Evolutionary conservation across 2,888 invertebrate genomes (phyloP), one percentile per base, ranked within the genome.

Genomic region (Archips crataeganus): DNA sequence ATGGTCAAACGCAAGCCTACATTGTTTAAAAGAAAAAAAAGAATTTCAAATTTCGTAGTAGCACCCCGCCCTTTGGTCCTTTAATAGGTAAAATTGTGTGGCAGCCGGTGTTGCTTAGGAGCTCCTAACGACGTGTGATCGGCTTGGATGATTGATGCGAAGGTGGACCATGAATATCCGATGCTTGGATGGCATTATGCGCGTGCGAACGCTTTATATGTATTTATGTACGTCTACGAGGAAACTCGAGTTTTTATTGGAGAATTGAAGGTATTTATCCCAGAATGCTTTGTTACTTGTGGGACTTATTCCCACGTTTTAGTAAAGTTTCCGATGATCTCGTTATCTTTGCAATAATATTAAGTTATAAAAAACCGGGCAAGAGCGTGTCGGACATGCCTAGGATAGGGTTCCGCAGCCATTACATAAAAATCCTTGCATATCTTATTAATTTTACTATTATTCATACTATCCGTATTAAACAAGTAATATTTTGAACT

Each of bases 121-220:
- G 9, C 54, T 13, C 32, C 59, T 70, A 64, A 67, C 32, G 54
- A 68, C 54, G 70, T 69, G 68, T 51, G 71, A 71, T 71, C 65
- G 60, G 69, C 76, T 68, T 69, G 45, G 71, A 71, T 76, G 76
- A 74, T 76, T 71, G 74, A 74, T 76, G 71, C 65, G 61, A 54
- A 62, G 54, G 69, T 74, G 65, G 63, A 51, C 65, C 67, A 71
- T 71, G 75, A 71, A 75, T 71, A 68, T 36, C 39, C 57, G 57
- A 66, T 66, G 61, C n/a, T 63, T 47, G 70, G 70, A 61, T 62
- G 70, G 68, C 59, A 64, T 68, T 73, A 73, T 64, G 63, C 67
- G 51, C 62, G 54, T 67, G 67, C 47, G 62, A 67, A 63, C 23
- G 62, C 36, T 54, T 54, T 39, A 36, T 51, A n/a, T 5, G 66